A percentile compares a stretch with the other conserved stretches of the same genome.
Evolutionary conservation across 2,797 vertebrate genomes (phyloP).

Genomic region (Bradypus variegatus): DNA sequence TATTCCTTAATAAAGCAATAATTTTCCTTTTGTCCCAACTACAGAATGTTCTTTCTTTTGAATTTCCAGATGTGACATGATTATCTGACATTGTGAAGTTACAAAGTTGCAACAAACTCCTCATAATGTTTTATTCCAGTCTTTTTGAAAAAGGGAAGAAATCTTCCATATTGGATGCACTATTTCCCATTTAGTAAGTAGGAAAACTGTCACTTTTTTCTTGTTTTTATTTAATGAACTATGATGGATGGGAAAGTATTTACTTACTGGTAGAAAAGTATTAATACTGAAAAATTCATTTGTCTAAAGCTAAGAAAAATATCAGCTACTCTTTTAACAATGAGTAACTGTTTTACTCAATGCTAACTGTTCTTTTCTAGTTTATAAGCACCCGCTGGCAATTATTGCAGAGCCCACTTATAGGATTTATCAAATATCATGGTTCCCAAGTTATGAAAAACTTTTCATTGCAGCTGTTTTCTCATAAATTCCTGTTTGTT

Average conservation of each 20-base stretch:
- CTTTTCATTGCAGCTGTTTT: neutral
- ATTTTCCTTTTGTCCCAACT: constrained; percentile 60
- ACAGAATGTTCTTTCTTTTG: constrained; percentile 56
- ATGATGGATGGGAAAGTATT: constrained; percentile 5
- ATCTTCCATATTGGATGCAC: neutral
- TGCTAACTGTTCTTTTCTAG: neutral
- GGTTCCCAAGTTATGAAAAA: neutral
- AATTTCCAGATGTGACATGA: constrained; percentile 51
- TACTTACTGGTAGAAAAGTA: constrained; percentile 21
- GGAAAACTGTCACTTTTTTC: constrained; percentile 9
- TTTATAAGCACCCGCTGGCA: neutral
- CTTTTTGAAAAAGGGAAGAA: neutral
- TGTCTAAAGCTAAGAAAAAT: constrained; percentile 8
- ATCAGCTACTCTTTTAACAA: neutral
- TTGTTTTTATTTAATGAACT: constrained; percentile 40
- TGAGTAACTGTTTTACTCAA: neutral
- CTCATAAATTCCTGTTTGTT: neutral
- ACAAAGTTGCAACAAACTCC: constrained; percentile 49
- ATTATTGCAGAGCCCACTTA: neutral
- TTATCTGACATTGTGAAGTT: constrained; percentile 60
- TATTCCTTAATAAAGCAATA: constrained; percentile 62
- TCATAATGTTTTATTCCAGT: constrained; percentile 40
- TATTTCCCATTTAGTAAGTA: constrained; percentile 21
- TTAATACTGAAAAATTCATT: constrained; percentile 14
- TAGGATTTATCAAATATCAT: neutral